phyloP scores from a whole-genome alignment of 2,113 vertebrate genomes.

The Trogon melanurus region DNA sequence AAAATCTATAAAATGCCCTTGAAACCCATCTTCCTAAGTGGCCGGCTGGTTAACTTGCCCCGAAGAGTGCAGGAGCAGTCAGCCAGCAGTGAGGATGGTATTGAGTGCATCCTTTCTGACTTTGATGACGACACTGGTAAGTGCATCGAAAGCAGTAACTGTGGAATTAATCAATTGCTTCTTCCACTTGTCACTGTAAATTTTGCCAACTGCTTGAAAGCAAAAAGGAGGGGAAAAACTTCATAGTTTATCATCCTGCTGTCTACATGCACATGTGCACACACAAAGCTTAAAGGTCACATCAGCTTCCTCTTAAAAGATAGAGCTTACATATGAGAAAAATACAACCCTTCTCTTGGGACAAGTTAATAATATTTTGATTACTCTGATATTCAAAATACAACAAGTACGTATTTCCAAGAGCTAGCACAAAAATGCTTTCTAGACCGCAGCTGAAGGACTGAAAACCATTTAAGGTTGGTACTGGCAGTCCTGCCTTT shows the following conservation, averaged over 20 bases:
- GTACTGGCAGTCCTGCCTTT: neutral
- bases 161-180: neutral
- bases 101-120: constrained; percentile 91
- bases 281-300: neutral
- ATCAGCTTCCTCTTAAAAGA: neutral
- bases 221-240: neutral
- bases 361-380: neutral
- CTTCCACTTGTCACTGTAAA: neutral
- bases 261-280: rapidly evolving
- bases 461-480: neutral
- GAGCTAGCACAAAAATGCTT: neutral
- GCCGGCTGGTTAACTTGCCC: constrained; percentile 87
- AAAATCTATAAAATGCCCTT: constrained; percentile 98
- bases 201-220: neutral
- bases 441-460: neutral
- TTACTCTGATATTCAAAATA: neutral
- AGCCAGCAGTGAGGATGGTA: constrained; percentile 89
- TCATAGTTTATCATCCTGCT: neutral
- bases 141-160: neutral
- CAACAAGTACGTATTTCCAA: neutral
- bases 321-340: neutral
- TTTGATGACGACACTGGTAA: constrained; percentile 94
- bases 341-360: neutral
- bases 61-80: constrained; percentile 86
- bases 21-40: constrained; percentile 92